phyloP scores from a whole-genome alignment of 2,113 vertebrate genomes.

The Lonchura striata region DNA sequence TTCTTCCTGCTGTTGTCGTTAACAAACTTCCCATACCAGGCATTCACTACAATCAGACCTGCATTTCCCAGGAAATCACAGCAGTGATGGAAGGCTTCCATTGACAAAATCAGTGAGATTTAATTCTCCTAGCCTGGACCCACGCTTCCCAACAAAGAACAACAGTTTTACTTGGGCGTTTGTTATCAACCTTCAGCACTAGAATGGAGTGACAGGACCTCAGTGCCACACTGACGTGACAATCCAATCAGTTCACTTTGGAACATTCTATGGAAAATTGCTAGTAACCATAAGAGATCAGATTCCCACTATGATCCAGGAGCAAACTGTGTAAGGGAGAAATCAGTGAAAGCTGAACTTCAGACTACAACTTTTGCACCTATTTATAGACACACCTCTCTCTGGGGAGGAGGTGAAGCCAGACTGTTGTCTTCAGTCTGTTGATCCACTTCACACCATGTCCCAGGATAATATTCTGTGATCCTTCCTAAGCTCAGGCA shows the following conservation, averaged over 20 bases:
- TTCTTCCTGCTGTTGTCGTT: constrained; percentile 91
- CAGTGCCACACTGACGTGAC: neutral
- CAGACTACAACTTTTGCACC: neutral
- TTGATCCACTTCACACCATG: neutral
- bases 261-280: neutral
- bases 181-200: neutral
- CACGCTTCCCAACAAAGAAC: neutral
- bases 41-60: constrained; percentile 95
- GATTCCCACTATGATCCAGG: neutral
- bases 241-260: neutral
- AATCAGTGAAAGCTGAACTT: neutral
- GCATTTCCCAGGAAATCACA: neutral
- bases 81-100: neutral
- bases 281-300: neutral
- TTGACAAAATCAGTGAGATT: neutral
- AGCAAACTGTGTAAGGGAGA: neutral
- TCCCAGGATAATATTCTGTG: neutral
- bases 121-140: neutral
- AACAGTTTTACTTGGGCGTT: neutral
- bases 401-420: neutral
- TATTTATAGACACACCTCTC: neutral
- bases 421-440: neutral
- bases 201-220: neutral
- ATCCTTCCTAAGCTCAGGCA: neutral
- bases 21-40: constrained; percentile 99